Base-by-base conservation (phyloP, 2,113 vertebrate genomes). In the Thinocorus orbignyianus region DNA sequence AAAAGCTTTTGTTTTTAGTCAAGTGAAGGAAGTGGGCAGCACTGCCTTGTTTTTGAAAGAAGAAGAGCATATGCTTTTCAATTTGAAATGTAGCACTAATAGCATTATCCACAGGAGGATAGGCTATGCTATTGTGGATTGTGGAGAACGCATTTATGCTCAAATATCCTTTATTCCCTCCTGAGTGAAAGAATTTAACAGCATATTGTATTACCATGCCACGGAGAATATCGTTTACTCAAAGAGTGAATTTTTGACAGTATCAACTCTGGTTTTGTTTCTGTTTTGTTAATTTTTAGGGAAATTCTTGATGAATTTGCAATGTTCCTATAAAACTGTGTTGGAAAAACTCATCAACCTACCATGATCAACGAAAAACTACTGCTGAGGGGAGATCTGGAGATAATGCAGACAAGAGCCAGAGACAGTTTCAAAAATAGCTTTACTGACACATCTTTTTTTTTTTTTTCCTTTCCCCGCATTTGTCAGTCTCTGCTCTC, bases 21-120 rank as follows among this genome's bases (percentile, higher is more conserved):
- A 96, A 98, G 94, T 82, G 94, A 98, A 95, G 95, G 97, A 97
- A 98, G 97, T 97, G 95, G 92, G 93, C 96, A 97, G 86, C 93
- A 81, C 83, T 97, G 87, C 74, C 78, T 96, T 94, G 80, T 65
- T 92, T 95, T 96, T 78, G 85, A 97, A 78, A 94, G 92, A 96
- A 90, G 93, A 96, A 92, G 95, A 98, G 93, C 97, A 97, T 98
- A 97, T 97, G 97, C 97, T 98, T 98, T 98, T 98, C 97, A 97
- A 98, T 98, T 98, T 98, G 97, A 98, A 97, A 97, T 96, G 91
- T 93, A 96, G 94, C 97, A 97, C 97, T 98, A 98, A 98, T 97
- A 96, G 95, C 87, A 95, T 97, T 97, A 97, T 98, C 97, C 96
- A 90, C 95, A n/a, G 85, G 96, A 96, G 97, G 96, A 95, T 92